Base-by-base conservation (phyloP, 2,113 vertebrate species). In the Rhinoderma darwinii region DNA sequence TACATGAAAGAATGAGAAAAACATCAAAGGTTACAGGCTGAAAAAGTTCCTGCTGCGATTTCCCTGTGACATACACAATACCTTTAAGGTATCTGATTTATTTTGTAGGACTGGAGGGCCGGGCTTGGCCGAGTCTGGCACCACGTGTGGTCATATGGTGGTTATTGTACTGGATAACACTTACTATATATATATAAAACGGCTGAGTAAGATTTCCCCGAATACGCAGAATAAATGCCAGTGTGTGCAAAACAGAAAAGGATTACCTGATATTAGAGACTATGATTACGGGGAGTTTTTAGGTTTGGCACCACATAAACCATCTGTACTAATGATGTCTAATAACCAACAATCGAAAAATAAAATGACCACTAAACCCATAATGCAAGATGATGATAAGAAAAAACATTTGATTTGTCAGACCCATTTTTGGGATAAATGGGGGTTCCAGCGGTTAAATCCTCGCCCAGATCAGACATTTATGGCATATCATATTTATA, bases 151-250 rank as follows among this genome's bases (percentile, higher is more conserved):
- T 61, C 25, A 81, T 35, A 39, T 14, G 35, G 32, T 12, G 22
- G 37, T 61, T 81, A 61, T 25, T 43, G 79, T n/a, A 30, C 56
- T 63, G 56, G 59, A n/a, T 9, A 80, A 3, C 61, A n/a, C 77
- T 79, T 14, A n/a, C 77, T 81, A 61, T 61, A 41, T 78, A 79
- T 82, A 66, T 82, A 63, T 39, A 72, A 25, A 82, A 82, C 20
- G 1, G 79, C 79, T 41, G 54, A 80, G 14, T 80, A 61, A 39
- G 35, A 41, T 51, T 78, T 47, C 47, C 27, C 77, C 32, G 37
- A 39, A 82, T 27, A 63, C 79, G 7, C 79, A 41, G 79, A 15
- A 63, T 43, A 63, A 82, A 82, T 63, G 27, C 44, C 18, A 82
- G 79, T 30, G 78, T 81, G 37, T 15, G 25, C 32, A 70, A 51